A percentile compares a stretch with the other conserved stretches of the same genome.
These are phyloP conservation scores for Urechis unicinctus DNA, from an alignment of 2,888 invertebrate species.

Conservation along the genomic window DNA sequence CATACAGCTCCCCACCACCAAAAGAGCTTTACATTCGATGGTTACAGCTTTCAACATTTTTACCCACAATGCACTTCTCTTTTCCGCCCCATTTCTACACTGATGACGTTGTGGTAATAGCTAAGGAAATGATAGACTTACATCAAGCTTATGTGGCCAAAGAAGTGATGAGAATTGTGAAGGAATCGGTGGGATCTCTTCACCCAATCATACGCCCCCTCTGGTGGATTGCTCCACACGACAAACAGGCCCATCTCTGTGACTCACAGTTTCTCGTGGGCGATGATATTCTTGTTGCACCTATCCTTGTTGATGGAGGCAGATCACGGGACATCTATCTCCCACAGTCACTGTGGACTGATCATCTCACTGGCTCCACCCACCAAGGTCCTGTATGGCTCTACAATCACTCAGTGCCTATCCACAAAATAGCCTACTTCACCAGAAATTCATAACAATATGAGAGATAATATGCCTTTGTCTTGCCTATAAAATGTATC, in stretches of 20 bases:
- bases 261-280: slow-evolving; percentile 41
- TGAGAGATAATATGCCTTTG: too few species aligned
- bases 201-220: slow-evolving; percentile 85
- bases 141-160: slow-evolving; percentile 16
- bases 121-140: slow-evolving; percentile 12
- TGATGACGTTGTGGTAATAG: slow-evolving; percentile 52
- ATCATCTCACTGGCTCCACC: too few species aligned
- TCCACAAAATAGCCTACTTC: too few species aligned
- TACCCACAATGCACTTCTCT: slow-evolving; percentile 71
- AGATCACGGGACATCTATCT: neutral
- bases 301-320: neutral
- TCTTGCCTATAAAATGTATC: too few species aligned
- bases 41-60: slow-evolving; percentile 57
- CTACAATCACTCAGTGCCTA: too few species aligned
- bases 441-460: too few species aligned
- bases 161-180: slow-evolving; percentile 25
- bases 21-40: slow-evolving; percentile 65
- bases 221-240: slow-evolving; percentile 80
- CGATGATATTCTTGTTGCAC: neutral
- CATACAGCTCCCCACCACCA: too few species aligned
- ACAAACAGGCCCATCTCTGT: slow-evolving; percentile 66
- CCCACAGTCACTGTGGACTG: neutral
- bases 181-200: slow-evolving; percentile 23
- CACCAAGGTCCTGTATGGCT: too few species aligned
- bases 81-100: slow-evolving; percentile 83